phyloP scores from a whole-genome alignment of 2,888 invertebrate genomes.

The Incurvaria masculella region DNA sequence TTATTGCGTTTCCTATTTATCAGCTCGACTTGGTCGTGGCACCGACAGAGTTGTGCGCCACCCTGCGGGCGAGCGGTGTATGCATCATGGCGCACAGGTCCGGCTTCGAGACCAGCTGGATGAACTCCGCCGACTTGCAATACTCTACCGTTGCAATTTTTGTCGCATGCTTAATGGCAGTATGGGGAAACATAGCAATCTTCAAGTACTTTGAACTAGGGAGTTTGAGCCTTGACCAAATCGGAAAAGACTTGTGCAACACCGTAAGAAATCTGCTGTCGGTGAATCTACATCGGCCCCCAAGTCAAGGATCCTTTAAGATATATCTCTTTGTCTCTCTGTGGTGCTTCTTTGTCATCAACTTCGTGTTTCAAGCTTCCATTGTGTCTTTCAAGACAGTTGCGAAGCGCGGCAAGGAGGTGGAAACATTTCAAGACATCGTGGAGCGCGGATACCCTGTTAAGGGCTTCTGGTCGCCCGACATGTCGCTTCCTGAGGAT shows the following conservation, averaged over 20 bases:
- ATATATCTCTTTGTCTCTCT: conserved; percentile 33
- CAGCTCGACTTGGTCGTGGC: conserved; percentile 36
- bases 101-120: conserved; percentile 33
- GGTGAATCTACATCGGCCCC: conserved; percentile 30
- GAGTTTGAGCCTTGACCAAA: conserved; percentile 27
- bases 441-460: conserved; percentile 36
- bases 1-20: conserved; percentile 36
- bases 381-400: conserved; percentile 44
- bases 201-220: conserved; percentile 27
- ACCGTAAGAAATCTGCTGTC: conserved; percentile 31
- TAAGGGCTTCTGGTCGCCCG: conserved; percentile 44
- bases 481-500: conserved; percentile 35
- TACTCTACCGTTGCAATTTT: conserved; percentile 22
- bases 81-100: conserved; percentile 38
- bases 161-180: conserved; percentile 26
- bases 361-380: conserved; percentile 40
- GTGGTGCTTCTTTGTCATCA: conserved; percentile 43
- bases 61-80: conserved; percentile 38
- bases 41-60: conserved; percentile 32
- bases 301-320: conserved; percentile 30
- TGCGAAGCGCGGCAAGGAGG: conserved; percentile 37
- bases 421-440: conserved; percentile 43
- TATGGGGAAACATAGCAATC: conserved; percentile 34
- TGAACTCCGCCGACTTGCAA: conserved; percentile 26
- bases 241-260: conserved; percentile 41